A percentile compares a stretch with the other conserved stretches of the same genome.
Evolutionary conservation across 2,888 invertebrate genomes (phyloP).

Genomic region (Lamproptera curius): DNA sequence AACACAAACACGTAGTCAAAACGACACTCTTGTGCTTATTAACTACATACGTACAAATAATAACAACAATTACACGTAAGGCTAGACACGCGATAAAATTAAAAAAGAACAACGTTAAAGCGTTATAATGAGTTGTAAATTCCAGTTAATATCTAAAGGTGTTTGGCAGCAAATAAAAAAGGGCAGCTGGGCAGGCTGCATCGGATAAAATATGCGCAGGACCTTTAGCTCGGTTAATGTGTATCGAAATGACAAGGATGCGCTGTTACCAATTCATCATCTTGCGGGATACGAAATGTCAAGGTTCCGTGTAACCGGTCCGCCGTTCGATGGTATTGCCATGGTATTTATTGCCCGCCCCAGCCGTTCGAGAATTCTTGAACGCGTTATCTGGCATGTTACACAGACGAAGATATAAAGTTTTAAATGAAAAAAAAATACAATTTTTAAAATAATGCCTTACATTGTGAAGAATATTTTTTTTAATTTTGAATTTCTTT

Average conservation of each 20-base stretch:
- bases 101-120: no score
- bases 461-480: no score
- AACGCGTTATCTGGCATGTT: no score
- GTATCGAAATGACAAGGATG: conserved; percentile 17
- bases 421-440: no score
- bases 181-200: conserved; percentile 13
- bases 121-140: conserved; percentile 1
- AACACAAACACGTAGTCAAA: no score
- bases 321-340: conserved; percentile 16
- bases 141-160: conserved; percentile 12
- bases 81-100: no score
- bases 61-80: no score
- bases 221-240: conserved; percentile 9
- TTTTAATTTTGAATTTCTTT: conserved; percentile 11
- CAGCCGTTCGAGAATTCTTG: conserved; percentile 14
- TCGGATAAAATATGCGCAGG: conserved; percentile 8
- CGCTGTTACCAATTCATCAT: conserved; percentile 15
- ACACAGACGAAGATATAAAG: no score
- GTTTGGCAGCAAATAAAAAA: conserved; percentile 8
- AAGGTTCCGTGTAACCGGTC: conserved; percentile 27
- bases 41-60: no score
- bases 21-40: no score
- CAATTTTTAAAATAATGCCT: no score
- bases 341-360: conserved; percentile 22
- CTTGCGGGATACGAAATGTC: conserved; percentile 26